A percentile compares a stretch with the other conserved stretches of the same genome.
phyloP scores from a whole-genome alignment of 2,797 vertebrate genomes.

The Enteromius trimaculatus region DNA sequence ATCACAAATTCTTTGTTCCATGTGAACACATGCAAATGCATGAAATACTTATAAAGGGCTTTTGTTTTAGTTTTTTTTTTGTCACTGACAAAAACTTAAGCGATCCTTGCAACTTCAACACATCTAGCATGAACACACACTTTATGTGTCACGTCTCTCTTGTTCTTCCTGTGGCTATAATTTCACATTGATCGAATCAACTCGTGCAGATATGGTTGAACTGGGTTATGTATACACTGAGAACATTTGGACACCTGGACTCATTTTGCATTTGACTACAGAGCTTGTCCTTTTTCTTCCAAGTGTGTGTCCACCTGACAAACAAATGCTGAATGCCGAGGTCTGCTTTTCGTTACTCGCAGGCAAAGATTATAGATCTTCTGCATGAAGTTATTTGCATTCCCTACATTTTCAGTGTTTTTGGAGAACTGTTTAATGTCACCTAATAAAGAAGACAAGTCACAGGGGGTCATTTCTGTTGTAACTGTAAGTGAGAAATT shows the following conservation, averaged over 20 bases:
- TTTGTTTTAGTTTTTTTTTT: not conserved
- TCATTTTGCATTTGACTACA: conserved; percentile 35
- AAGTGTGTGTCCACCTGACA: conserved; percentile 67
- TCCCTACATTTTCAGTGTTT: not conserved
- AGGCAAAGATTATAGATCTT: not conserved
- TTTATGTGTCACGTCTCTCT: not conserved
- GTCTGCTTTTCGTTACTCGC: conserved; percentile 38
- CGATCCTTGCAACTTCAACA: not conserved
- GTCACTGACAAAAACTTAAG: not conserved
- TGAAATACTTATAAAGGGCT: not conserved
- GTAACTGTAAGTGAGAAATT: not conserved
- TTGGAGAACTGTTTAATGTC: not conserved
- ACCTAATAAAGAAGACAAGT: not conserved
- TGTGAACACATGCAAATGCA: not conserved
- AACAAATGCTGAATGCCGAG: conserved; percentile 57
- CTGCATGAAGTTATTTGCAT: conserved; percentile 6
- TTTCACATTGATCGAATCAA: not conserved
- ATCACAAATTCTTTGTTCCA: not conserved
- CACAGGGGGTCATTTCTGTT: not conserved
- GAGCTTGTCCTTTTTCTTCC: conserved; percentile 58
- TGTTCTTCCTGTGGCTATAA: not conserved
- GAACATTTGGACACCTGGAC: conserved; percentile 43
- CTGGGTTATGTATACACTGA: not conserved
- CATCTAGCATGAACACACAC: not conserved
- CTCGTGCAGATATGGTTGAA: not conserved